Conservation (phyloP, 2,113 vertebrate species). For the Madoqua kirkii region DNA sequence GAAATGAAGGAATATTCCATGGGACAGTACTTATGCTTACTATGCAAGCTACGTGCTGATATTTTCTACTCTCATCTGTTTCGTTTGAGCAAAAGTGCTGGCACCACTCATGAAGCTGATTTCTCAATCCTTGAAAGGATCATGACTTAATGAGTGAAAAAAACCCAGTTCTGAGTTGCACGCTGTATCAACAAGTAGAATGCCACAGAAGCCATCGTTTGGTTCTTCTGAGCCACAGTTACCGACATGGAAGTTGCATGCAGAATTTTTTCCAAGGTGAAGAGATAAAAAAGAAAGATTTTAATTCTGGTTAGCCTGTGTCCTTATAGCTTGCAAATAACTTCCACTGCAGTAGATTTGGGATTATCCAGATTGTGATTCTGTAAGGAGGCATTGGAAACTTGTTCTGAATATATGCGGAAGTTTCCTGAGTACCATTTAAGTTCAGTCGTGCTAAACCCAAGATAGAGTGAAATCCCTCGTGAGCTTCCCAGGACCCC, state of each 20-base stretch:
- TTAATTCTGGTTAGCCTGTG: neutral
- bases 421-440: neutral
- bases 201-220: neutral
- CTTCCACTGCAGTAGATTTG: neutral
- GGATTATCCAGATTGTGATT: neutral
- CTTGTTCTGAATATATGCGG: neutral
- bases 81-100: neutral
- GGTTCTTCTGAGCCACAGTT: neutral
- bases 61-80: neutral
- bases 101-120: neutral
- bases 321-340: neutral
- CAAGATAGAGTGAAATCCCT: neutral
- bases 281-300: neutral
- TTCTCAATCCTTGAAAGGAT: neutral
- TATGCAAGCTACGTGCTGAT: neutral
- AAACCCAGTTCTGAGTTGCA: neutral
- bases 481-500: conserved; percentile 53
- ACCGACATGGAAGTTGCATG: neutral
- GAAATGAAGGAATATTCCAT: neutral
- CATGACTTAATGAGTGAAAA: neutral
- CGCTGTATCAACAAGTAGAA: neutral
- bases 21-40: neutral
- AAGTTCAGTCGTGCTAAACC: neutral
- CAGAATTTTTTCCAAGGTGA: neutral
- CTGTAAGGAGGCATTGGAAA: neutral